A percentile compares a stretch with the other conserved stretches of the same genome.
Evolutionary conservation across 2,888 invertebrate species (phyloP).

Genomic region (Suillia variegata): DNA sequence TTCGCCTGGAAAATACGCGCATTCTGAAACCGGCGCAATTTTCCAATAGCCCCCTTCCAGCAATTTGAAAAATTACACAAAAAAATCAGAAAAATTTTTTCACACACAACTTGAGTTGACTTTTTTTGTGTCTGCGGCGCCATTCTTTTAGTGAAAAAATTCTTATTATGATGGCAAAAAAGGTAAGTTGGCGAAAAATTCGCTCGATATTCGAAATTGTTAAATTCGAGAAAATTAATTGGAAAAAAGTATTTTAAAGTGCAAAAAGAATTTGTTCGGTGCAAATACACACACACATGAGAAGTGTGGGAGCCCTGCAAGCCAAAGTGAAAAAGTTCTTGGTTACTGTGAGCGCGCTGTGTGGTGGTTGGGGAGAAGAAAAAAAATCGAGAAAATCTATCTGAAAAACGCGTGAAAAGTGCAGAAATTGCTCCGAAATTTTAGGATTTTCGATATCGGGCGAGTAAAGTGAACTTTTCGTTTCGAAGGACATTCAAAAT

Average conservation of each 20-base stretch:
- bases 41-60: constrained; percentile 36
- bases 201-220: not conserved
- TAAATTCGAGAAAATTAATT: not conserved
- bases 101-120: constrained; percentile 40
- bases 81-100: constrained; percentile 29
- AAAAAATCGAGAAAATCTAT: constrained; percentile 17
- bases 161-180: constrained; percentile 56
- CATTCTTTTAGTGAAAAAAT: constrained; percentile 52
- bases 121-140: constrained; percentile 48
- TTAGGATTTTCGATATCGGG: not conserved
- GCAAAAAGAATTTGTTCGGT: not conserved
- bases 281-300: not conserved
- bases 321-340: not conserved
- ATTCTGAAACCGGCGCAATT: constrained; percentile 47
- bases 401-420: constrained; percentile 5
- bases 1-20: constrained; percentile 32
- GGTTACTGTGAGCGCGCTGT: not conserved
- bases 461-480: constrained; percentile 4
- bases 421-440: not conserved
- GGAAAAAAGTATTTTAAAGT: not conserved
- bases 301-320: no score
- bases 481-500: constrained; percentile 26
- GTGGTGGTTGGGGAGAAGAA: constrained; percentile 1
- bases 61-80: constrained; percentile 29
- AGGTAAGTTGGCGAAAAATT: constrained; percentile 44